phyloP scores from a whole-genome alignment of 53 echinoderm and acorn worm species.

The Luidia sarsii region DNA sequence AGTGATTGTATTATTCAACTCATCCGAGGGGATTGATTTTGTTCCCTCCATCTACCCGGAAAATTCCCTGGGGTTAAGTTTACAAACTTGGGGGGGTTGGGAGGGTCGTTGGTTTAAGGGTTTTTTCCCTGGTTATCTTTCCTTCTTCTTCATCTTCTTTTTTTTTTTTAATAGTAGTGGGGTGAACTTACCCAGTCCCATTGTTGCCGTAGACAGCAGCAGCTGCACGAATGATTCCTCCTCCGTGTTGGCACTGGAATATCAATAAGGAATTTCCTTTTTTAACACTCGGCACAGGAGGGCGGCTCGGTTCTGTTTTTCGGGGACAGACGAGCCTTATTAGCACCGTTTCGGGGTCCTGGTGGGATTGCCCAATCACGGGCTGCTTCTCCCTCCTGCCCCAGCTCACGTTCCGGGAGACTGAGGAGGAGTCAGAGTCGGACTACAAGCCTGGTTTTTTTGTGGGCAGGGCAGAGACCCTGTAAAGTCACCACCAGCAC shows the following conservation, averaged over 20 bases:
- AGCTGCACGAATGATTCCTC: slow-evolving; percentile 66
- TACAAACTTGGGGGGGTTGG: slow-evolving; percentile 14
- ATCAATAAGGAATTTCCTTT: slow-evolving; percentile 59
- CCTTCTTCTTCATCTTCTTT: too few species aligned
- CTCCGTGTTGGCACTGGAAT: slow-evolving; percentile 63
- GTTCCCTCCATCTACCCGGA: slow-evolving; percentile 8
- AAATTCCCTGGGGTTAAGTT: slow-evolving; percentile 39
- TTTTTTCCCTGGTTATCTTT: background rate
- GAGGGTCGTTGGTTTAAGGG: too few species aligned
- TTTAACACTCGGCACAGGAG: slow-evolving; percentile 19
- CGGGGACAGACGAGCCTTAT: slow-evolving; percentile 15
- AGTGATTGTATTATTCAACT: slow-evolving; percentile 33
- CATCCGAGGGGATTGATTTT: slow-evolving; percentile 43
- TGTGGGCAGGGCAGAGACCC: too few species aligned
- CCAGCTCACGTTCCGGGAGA: too few species aligned
- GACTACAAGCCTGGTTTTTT: too few species aligned
- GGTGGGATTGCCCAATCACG: too few species aligned
- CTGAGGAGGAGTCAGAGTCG: too few species aligned
- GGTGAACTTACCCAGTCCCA: slow-evolving; percentile 69
- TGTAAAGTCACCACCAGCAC: too few species aligned
- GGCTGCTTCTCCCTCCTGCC: too few species aligned
- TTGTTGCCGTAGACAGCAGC: slow-evolving; percentile 62
- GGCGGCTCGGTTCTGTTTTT: slow-evolving; percentile 15
- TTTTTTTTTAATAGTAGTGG: background rate
- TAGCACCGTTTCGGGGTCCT: slow-evolving; percentile 22